These are phyloP conservation scores for Agrochola macilenta DNA, from an alignment of 2,888 invertebrate species.

Conservation along the genomic window DNA sequence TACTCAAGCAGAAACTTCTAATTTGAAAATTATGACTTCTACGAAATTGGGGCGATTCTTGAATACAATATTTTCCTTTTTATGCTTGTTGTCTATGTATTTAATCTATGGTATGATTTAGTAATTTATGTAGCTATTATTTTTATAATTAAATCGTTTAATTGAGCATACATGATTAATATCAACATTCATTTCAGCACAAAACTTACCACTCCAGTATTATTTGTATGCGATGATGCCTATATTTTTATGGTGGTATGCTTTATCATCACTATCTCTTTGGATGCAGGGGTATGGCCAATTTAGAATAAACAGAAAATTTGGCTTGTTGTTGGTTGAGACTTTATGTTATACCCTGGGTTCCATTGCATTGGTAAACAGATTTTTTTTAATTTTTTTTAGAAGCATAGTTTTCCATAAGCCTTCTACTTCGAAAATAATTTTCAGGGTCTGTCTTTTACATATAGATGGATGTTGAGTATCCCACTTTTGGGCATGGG, in stretches of 20 bases:
- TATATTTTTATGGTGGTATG: slow-evolving; percentile 90
- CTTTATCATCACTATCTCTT: slow-evolving; percentile 73
- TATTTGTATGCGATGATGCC: slow-evolving; percentile 93
- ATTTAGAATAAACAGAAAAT: slow-evolving; percentile 69
- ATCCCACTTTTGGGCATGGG: slow-evolving; percentile 91
- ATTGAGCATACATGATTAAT: slow-evolving; percentile 44
- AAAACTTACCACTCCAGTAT: slow-evolving; percentile 91
- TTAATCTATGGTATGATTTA: slow-evolving; percentile 59
- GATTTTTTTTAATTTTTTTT: slow-evolving; percentile 23
- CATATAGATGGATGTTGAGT: slow-evolving; percentile 91
- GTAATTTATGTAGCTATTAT: slow-evolving; percentile 3
- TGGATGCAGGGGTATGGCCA: slow-evolving; percentile 76
- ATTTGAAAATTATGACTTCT: slow-evolving; percentile 55
- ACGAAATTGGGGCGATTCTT: slow-evolving; percentile 37
- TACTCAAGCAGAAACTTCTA: slow-evolving; percentile 70
- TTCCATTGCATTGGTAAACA: slow-evolving; percentile 89
- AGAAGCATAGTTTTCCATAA: neutral
- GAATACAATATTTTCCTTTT: slow-evolving; percentile 70
- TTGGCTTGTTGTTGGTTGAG: slow-evolving; percentile 70
- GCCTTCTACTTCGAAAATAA: neutral
- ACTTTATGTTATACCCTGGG: slow-evolving; percentile 85
- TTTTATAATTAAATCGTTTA: slow-evolving; percentile 21
- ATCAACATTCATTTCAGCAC: slow-evolving; percentile 83
- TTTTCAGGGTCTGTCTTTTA: slow-evolving; percentile 91
- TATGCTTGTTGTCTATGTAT: slow-evolving; percentile 76